Evolutionary conservation across 2,888 invertebrate genomes (phyloP).

Genomic region (Limnephilus auricula): DNA sequence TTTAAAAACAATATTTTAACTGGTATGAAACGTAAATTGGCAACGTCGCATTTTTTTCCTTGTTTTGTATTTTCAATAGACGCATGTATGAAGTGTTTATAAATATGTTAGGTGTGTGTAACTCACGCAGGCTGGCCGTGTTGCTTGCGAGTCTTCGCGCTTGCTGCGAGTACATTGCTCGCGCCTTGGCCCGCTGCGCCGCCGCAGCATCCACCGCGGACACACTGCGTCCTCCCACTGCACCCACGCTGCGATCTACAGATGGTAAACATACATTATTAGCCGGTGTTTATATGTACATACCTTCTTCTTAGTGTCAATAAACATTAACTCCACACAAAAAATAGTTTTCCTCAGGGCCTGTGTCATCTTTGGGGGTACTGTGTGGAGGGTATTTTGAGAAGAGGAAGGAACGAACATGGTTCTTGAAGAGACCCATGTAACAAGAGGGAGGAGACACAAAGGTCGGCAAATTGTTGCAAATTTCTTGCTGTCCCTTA

Average conservation of each 20-base stretch:
- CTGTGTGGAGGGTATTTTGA: too few species aligned
- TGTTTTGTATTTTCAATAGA: not conserved
- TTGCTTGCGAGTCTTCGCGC: conserved; percentile 69
- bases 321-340: too few species aligned
- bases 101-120: not conserved
- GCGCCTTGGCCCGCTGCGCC: conserved; percentile 90
- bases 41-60: too few species aligned
- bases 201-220: conserved; percentile 96
- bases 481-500: too few species aligned
- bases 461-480: too few species aligned
- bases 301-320: not conserved
- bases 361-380: too few species aligned
- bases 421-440: too few species aligned
- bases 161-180: conserved; percentile 89
- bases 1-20: too few species aligned
- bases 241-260: conserved; percentile 69
- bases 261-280: conserved; percentile 47
- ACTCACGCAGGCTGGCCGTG: conserved; percentile 86
- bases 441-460: too few species aligned
- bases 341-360: too few species aligned
- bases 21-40: too few species aligned
- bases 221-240: conserved; percentile 86
- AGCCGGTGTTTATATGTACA: not conserved
- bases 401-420: too few species aligned
- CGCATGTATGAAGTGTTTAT: not conserved